Base-by-base conservation (phyloP, 1,140 invertebrate species). In the Leptinotarsa undecemlineata region DNA sequence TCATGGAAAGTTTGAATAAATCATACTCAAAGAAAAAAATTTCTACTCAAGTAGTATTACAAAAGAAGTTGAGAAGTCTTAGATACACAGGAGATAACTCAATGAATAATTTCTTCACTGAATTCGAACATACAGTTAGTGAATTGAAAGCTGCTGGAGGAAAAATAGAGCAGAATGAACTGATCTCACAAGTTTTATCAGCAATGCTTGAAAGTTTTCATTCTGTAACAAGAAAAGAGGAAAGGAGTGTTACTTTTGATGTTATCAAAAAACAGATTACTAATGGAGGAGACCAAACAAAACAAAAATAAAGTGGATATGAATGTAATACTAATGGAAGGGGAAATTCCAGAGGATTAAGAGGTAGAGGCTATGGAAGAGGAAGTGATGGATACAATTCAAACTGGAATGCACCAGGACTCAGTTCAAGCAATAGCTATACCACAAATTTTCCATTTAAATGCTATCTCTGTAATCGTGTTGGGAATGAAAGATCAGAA, bases 61-160 rank as follows among this genome's bases (percentile, higher is more conserved):
- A 64, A 21, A 64, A 64, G 20, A 61, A 64, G 20, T 64, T 64
- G 62, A 23, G n/a, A 64, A 64, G 62, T 64, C 62, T 64, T 15
- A 64, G 4, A 0, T 64, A 64, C 20, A 64, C 14, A 64, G 62
- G 20, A 1, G 62, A 20, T 0, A 5, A 26, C 8, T 0, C 17
- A 0, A 8, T 21, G 60, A 66, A 62, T 60, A 62, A 57, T 61
- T 71, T 74, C 57, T 71, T 74, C 17, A 57, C 67, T 19, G 73
- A 74, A 20, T 74, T 71, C 47, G 60, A 74, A 23, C 66, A 74
- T 23, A 71, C 23, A 6, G 48, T 33, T 23, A 47, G 48, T 60
- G 68, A 74, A 61, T 71, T 74, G n/a, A 74, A 20, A 71, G 19
- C 42, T 26, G 67, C 68, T 51, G 68, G 73, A 57, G 68, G 67